Percentiles rank a stretch among this genome's conserved stretches.
Conservation (phyloP, 2,797 vertebrate genomes). For the Nyctalus aviator region DNA sequence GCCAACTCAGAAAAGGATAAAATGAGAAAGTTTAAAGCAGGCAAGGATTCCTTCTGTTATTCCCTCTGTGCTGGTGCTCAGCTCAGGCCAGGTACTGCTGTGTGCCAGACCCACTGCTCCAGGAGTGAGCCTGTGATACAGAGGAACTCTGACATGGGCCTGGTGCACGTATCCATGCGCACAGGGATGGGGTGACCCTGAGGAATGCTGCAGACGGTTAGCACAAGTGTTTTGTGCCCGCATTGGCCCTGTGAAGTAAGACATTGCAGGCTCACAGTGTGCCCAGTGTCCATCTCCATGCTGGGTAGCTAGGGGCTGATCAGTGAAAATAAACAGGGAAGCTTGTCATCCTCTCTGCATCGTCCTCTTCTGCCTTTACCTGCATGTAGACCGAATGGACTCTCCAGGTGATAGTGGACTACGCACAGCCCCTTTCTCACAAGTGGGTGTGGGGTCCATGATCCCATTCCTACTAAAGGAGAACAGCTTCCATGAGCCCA, state of each 20-base stretch:
- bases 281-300: background rate
- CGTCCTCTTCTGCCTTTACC: background rate
- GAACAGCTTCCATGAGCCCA: background rate
- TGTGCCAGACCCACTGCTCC: background rate
- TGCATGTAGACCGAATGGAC: background rate
- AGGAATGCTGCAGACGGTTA: background rate
- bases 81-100: background rate
- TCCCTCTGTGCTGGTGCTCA: background rate
- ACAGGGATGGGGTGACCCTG: background rate
- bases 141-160: background rate
- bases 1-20: conserved; percentile 1
- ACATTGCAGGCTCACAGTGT: background rate
- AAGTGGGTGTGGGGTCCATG: no score
- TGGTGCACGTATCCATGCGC: accelerated
- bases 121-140: background rate
- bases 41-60: background rate
- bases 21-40: background rate
- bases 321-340: background rate
- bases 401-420: background rate
- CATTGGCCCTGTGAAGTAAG: background rate
- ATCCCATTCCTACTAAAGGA: no score
- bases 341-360: background rate
- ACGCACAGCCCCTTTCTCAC: background rate
- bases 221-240: no score
- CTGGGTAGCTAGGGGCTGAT: background rate